Evolutionary conservation across 1,140 invertebrate genomes (phyloP).

Genomic region (Cataglyphis hispanica): DNA sequence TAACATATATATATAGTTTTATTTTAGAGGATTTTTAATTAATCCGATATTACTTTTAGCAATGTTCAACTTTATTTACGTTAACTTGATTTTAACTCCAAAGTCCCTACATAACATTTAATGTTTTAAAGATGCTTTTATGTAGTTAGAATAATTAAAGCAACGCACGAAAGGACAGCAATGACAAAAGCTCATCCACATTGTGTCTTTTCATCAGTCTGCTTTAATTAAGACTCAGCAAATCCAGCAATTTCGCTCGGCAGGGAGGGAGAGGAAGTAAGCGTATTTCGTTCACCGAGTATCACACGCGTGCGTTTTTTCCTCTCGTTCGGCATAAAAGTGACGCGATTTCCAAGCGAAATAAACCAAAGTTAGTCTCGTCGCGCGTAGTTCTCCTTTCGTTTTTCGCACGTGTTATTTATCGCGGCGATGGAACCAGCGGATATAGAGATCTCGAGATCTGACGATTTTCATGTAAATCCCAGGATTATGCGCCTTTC

Average conservation of each 20-base stretch:
- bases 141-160: conserved; percentile 19
- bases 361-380: conserved; percentile 19
- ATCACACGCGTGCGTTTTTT: neutral
- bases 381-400: neutral
- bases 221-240: neutral
- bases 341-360: conserved; percentile 14
- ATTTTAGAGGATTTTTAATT: neutral
- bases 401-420: conserved; percentile 43
- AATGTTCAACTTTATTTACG: conserved; percentile 11
- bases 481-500: conserved; percentile 43
- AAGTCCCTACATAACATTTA: neutral
- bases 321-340: neutral
- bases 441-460: conserved; percentile 4
- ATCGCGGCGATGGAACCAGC: conserved; percentile 1
- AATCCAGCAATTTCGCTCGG: conserved; percentile 39
- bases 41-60: neutral
- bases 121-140: neutral
- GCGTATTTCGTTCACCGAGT: neutral
- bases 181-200: conserved; percentile 1
- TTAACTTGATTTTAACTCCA: neutral
- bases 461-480: conserved; percentile 58
- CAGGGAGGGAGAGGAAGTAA: neutral
- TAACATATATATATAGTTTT: neutral
- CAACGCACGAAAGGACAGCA: neutral
- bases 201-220: conserved; percentile 19